phyloP scores from a whole-genome alignment of 2,113 vertebrate species.

The Chaenocephalus aceratus region DNA sequence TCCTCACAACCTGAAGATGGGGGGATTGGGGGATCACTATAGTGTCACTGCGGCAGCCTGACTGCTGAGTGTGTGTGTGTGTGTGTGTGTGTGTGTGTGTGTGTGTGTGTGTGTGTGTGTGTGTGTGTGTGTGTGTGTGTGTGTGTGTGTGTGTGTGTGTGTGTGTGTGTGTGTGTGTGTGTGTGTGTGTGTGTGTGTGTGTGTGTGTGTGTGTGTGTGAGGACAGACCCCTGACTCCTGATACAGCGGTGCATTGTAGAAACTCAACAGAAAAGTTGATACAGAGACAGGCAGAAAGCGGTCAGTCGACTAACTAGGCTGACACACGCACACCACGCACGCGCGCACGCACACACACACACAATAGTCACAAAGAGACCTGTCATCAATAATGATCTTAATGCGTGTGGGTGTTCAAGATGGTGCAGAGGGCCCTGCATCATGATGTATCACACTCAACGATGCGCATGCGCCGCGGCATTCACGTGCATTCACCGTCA shows the following conservation, averaged over 20 bases:
- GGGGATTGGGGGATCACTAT: slow-evolving; percentile 12
- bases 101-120: neutral
- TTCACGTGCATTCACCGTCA: neutral
- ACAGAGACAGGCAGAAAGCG: too few relatives aligned
- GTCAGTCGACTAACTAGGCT: too few relatives aligned
- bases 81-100: slow-evolving; percentile 21
- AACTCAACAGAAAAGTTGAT: too few relatives aligned
- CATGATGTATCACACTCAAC: slow-evolving; percentile 35
- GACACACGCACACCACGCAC: neutral
- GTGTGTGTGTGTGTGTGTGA: slow-evolving; percentile 19
- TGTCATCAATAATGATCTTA: slow-evolving; percentile 49
- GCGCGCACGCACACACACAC: neutral
- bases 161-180: too few relatives aligned
- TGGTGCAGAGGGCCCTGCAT: slow-evolving; percentile 38
- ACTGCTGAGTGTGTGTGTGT: neutral
- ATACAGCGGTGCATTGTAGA: too few relatives aligned
- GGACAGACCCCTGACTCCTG: too few relatives aligned
- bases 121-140: too few relatives aligned
- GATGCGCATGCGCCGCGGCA: neutral
- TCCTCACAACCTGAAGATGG: slow-evolving; percentile 22
- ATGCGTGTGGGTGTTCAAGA: slow-evolving; percentile 49
- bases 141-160: too few relatives aligned
- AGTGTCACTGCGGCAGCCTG: slow-evolving; percentile 1
- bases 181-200: slow-evolving; percentile 5
- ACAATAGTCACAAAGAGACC: slow-evolving; percentile 15